Conservation (phyloP, 2,113 vertebrate species). For the Heptranchias perlo region DNA sequence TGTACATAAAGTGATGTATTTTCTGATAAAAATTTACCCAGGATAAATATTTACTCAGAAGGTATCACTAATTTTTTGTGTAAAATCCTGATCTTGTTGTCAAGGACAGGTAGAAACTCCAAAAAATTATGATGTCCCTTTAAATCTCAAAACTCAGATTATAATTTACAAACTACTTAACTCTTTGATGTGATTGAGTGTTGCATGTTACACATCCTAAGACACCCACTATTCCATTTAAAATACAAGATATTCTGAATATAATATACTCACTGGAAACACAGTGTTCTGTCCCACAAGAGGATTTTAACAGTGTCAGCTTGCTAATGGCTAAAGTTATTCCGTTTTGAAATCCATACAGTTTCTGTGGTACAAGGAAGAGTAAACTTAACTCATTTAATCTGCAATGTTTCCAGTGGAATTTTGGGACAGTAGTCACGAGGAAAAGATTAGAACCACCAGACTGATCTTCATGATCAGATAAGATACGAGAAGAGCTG, state of each 20-base stretch:
- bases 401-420: background rate
- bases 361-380: background rate
- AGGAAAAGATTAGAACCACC: background rate
- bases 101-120: background rate
- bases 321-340: background rate
- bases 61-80: background rate
- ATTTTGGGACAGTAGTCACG: background rate
- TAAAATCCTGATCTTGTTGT: background rate
- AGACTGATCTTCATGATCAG: background rate
- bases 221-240: background rate
- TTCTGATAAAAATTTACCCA: background rate
- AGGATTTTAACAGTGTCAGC: background rate
- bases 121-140: background rate
- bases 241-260: background rate
- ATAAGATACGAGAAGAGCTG: background rate
- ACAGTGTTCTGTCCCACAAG: background rate
- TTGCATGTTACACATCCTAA: background rate
- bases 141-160: background rate
- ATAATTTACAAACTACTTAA: background rate
- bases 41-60: background rate
- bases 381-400: background rate
- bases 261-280: too few species aligned
- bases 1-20: background rate
- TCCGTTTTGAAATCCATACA: background rate
- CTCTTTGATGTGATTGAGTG: background rate